Base-by-base conservation (phyloP, 2,113 vertebrate species). In the Psittacula cyanocephala region DNA sequence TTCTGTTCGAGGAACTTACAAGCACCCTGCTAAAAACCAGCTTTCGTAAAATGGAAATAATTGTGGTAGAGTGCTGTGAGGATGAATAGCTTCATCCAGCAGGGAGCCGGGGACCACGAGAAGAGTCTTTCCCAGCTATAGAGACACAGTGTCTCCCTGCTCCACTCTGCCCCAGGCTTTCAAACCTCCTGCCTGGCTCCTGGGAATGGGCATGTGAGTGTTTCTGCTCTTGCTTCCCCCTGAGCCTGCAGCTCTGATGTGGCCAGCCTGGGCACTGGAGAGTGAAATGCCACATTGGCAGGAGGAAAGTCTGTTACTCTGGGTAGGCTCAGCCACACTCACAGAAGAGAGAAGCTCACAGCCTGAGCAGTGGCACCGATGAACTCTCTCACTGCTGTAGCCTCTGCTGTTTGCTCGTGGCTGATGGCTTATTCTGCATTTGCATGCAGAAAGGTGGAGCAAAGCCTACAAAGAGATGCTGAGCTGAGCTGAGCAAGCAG, bases 1-100 rank as follows among this genome's bases (percentile, higher is more conserved):
- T 60, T 81, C 72, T 63, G 28, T 88, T 90, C 75, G 79, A 71
- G 62, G 37, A 87, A 35, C 60, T 50, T 93, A 83, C 82, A 88
- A 93, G 72, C 46, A 88, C 49, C 59, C 63, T 77, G 60, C 68
- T 91, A 65, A 95, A 92, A 84, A 62, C 44, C 25, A 84, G 53
- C 75, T 80, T 95, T 82, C 94, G 70, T 95, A 35, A 74, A 87
- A 85, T 82, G 37, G 71, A 85, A 94, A 88, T 88, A 93, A 71
- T 93, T 90, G 86, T 74, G 79, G 46, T 37, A 25, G 53, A 81
- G 29, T 55, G 86, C 93, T 87, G 70, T 84, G 76, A 89, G 47
- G 17, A 79, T 85, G 74, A 86, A 91, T 68, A 86, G 81, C 62
- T 89, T 23, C 27, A 17, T 94, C 55, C 89, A 87, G 84, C 86